Base-by-base conservation (phyloP, 1,140 invertebrate species). In the Drosophila biarmipes region DNA sequence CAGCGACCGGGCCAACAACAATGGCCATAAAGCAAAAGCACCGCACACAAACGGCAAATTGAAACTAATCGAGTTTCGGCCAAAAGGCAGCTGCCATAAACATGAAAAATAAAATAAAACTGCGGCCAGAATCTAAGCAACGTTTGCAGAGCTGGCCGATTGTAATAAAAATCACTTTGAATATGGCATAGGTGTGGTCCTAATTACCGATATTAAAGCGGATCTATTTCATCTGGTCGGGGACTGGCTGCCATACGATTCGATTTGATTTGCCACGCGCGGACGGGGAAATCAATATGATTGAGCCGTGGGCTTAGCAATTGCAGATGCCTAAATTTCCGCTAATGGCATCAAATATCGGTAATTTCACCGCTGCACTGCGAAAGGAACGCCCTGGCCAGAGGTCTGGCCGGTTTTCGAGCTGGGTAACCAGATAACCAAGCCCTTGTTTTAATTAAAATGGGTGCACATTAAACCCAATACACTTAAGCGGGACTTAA, bases 151-250 rank as follows among this genome's bases (percentile, higher is more conserved):
- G 45, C 58, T 66, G 38, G 67, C 54, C 54, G 63, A 72, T 78
- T 80, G 85, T 73, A 89, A 89, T 89, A 89, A 89, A 89, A 89
- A 84, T 89, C 84, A 89, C 84, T 90, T 87, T 87, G 79, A 89
- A 87, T 87, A 82, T 87, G 72, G 84, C 79, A 86, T 89, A 89
- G 84, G 84, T 89, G 84, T 89, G 84, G 85, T 89, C 84, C 84
- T 89, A 89, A 89, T 89, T 89, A 89, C 85, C 76, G 73, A 89
- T 89, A 89, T 89, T 89, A 89, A 89, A 89, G 84, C 84, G 84
- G 84, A 89, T 89, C 84, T 89, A 89, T 89, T 89, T 89, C 84
- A 89, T 81, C 80, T 62, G 73, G 53, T 69, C 40, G 31, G 34
- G 24, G 43, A 67, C 48, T 66, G 62, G 37, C 37, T 53, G 42